Evolutionary conservation across 1,140 invertebrate species (phyloP), one percentile per base, ranked within the genome.

Genomic region (Brevipalpus yothersi): DNA sequence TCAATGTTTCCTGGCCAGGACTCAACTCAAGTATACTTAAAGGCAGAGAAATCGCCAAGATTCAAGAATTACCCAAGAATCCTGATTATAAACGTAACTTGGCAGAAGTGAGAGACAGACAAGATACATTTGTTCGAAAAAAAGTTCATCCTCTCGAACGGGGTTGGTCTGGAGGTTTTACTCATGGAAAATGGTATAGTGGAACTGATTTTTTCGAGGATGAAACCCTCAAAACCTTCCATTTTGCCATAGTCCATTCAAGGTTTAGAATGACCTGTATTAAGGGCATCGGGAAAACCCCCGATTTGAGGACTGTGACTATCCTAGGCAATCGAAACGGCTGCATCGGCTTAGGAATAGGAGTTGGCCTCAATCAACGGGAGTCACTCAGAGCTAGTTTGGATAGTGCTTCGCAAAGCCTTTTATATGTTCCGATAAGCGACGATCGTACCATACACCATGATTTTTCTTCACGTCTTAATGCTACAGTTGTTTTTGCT

Each of bases 301-400:
- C 80, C 57, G 73, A 76, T 60, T 72, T 79, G 40, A 82, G 81
- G 66, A 73, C 74, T 41, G 75, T 84, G 65, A 80, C 81, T 42
- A 79, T 93, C 1, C 88, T 86, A 58, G 92, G 92, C 53, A 95
- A 95, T 75, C 74, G 77, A 56, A 82, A 90, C 69, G 92, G 91
- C 4, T 70, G 94, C 12, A 83, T 77, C 65, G 91, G 73, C 68
- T 62, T 62, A 67, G 68, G 68, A 42, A 64, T 41, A 63, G 68
- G 66, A 53, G 56, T 68, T 43, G 65, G 65, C 31, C 58, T 65
- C n/a, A 66, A 64, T 47, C 56, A 53, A n/a, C 60, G 58, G 57
- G 65, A 64, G 19, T 67, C 69, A 40, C 59, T 70, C 10, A 67
- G 62, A 60, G 65, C 73, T 72, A 84, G 85, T 0, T 91, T 82